Conservation (phyloP, 2,113 vertebrate genomes). For the Oenanthe oenanthe region DNA sequence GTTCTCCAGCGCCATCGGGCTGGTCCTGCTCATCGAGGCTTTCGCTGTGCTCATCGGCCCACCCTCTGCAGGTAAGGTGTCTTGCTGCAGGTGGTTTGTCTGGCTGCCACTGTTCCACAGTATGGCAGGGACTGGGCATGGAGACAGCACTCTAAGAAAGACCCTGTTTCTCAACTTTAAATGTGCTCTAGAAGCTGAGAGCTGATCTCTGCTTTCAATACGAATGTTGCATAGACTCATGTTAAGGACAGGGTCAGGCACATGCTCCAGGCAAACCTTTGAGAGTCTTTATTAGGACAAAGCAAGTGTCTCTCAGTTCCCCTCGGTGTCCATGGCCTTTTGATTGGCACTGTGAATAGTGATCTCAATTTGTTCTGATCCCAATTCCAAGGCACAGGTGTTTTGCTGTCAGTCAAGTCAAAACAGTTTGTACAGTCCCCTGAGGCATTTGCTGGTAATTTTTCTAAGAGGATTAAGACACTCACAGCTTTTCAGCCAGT, state of each 20-base stretch:
- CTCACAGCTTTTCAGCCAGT: neutral
- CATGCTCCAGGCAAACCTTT: neutral
- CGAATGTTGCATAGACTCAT: accelerated
- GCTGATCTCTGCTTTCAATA: neutral
- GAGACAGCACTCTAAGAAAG: neutral
- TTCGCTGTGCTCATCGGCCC: constrained; percentile 80
- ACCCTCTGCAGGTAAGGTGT: constrained; percentile 77
- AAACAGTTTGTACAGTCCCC: neutral
- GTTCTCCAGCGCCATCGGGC: constrained; percentile 80
- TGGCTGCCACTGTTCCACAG: neutral
- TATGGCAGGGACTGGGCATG: accelerated
- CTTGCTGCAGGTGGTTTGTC: accelerated
- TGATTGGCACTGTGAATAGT: neutral
- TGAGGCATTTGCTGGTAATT: neutral
- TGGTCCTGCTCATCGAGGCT: constrained; percentile 79
- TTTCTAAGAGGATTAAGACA: neutral
- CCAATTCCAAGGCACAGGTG: neutral
- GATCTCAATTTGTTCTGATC: neutral
- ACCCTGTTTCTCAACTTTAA: neutral
- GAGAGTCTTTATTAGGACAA: neutral
- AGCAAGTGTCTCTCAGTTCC: neutral
- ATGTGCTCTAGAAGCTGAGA: neutral
- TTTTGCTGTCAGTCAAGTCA: neutral
- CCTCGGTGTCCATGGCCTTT: neutral
- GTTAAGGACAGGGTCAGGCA: neutral